A percentile compares a stretch with the other conserved stretches of the same genome.
Conservation (phyloP, 2,888 invertebrate species). For the Drosophila parthenogenetica region DNA sequence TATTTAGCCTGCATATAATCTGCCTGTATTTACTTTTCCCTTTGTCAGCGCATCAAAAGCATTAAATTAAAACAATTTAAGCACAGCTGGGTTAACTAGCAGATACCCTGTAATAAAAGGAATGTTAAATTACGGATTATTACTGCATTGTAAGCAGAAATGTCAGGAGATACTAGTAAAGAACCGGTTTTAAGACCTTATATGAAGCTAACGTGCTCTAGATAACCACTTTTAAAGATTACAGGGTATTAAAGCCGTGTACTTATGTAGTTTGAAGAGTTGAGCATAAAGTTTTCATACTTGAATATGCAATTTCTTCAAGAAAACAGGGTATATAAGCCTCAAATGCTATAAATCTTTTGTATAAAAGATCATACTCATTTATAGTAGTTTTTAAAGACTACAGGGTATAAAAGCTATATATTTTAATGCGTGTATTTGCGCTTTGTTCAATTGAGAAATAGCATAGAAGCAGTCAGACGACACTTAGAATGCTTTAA, state of each 20-base stretch:
- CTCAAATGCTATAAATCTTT: not conserved
- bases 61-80: not conserved
- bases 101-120: not conserved
- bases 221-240: no score
- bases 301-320: no score
- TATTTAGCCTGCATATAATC: not conserved
- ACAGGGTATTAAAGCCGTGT: no score
- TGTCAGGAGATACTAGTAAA: no score
- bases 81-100: not conserved
- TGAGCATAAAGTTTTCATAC: no score
- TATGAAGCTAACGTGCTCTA: no score
- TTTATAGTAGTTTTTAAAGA: not conserved
- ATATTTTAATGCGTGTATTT: not conserved
- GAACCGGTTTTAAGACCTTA: no score
- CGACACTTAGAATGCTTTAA: not conserved
- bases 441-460: constrained; percentile 3
- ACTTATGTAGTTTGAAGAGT: no score
- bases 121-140: no score
- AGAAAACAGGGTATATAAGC: not conserved
- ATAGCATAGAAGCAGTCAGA: not conserved
- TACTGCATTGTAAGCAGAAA: no score
- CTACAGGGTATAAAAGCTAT: not conserved
- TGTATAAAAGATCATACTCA: not conserved
- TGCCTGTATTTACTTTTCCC: not conserved
- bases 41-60: not conserved